Evolutionary conservation across 2,888 invertebrate species (phyloP).

Genomic region (Melanophora roralis): DNA sequence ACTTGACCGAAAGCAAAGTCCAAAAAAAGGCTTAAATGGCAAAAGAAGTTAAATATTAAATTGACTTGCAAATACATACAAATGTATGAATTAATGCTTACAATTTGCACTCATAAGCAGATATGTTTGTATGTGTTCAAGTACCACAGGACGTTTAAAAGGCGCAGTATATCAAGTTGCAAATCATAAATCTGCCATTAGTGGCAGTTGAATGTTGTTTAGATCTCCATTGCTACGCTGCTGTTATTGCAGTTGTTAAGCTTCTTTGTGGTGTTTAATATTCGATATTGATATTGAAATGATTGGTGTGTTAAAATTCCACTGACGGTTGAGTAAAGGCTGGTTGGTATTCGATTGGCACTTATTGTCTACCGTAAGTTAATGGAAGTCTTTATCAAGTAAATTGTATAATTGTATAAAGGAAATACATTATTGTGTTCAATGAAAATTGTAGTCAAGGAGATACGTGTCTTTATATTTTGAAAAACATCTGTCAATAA

Average conservation of each 20-base stretch:
- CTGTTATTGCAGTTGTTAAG: constrained; percentile 48
- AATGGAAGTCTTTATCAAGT: constrained; percentile 2
- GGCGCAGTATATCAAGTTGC: constrained; percentile 58
- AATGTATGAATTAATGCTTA: constrained; percentile 34
- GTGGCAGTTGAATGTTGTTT: constrained; percentile 50
- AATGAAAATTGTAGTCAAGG: constrained; percentile 28
- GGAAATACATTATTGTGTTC: too few species aligned
- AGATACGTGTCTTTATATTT: neutral
- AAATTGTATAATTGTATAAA: too few species aligned
- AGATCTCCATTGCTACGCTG: constrained; percentile 20
- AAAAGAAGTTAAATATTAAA: constrained; percentile 35
- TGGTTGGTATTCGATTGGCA: neutral
- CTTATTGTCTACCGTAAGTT: neutral
- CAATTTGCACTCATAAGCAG: neutral
- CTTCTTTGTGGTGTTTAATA: constrained; percentile 58
- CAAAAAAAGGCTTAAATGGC: constrained; percentile 25
- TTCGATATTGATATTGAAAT: constrained; percentile 58
- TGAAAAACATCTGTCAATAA: constrained; percentile 40
- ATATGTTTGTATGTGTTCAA: neutral
- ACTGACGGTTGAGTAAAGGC: neutral
- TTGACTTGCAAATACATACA: neutral
- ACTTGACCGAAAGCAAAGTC: constrained; percentile 30
- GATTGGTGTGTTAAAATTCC: constrained; percentile 48
- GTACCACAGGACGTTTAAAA: constrained; percentile 37
- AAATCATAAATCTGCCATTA: constrained; percentile 63